These are phyloP conservation scores for Synaphobranchus kaupii DNA, from an alignment of 2,797 vertebrate species.

Conservation along the genomic window DNA sequence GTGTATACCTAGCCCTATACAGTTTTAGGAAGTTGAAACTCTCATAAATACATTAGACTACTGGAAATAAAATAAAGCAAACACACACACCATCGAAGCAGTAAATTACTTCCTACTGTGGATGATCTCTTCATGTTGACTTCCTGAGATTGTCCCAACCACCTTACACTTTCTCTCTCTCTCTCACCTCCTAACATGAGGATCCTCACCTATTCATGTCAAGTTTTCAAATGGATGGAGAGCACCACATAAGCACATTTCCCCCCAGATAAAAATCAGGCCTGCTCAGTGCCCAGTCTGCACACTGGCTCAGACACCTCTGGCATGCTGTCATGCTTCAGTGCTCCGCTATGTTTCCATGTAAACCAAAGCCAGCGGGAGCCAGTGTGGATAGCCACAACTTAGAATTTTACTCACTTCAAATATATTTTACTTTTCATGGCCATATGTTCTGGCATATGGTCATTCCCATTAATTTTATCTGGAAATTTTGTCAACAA, in stretches of 20 bases:
- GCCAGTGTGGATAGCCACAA: neutral
- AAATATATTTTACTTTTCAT: neutral
- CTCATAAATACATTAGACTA: neutral
- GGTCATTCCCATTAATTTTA: neutral
- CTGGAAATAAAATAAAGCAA: neutral
- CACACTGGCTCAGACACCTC: neutral
- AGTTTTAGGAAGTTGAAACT: too few relatives aligned
- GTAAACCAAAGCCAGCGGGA: neutral
- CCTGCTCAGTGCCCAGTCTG: neutral
- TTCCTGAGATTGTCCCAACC: neutral
- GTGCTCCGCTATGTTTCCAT: neutral
- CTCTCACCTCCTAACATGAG: neutral
- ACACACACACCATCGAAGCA: neutral
- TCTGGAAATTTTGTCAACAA: neutral
- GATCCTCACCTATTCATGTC: neutral
- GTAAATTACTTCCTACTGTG: neutral
- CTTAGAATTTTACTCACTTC: neutral
- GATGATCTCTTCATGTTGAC: too few relatives aligned
- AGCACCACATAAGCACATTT: neutral
- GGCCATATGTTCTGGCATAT: neutral
- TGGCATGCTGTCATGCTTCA: neutral
- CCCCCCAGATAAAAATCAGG: neutral
- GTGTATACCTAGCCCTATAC: too few relatives aligned
- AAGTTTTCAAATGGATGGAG: neutral
- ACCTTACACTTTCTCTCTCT: neutral